phyloP scores from a whole-genome alignment of 2,888 invertebrate genomes.

The Standfussiana lucernea region DNA sequence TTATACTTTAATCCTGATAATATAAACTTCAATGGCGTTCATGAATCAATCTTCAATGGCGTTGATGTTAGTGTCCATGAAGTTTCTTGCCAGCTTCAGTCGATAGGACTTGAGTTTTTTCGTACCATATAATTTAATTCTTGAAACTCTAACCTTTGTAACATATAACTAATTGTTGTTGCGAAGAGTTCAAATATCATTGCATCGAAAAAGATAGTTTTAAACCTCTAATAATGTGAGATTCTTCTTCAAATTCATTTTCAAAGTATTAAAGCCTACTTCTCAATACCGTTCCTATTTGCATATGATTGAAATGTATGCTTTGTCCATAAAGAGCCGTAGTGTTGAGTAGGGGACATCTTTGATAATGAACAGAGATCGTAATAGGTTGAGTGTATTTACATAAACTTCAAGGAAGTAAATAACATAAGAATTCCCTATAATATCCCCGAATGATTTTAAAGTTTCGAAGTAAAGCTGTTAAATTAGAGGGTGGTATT shows the following conservation, averaged over 20 bases:
- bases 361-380: too few relatives aligned
- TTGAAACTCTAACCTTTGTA: background rate
- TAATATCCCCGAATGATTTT: too few relatives aligned
- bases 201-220: background rate
- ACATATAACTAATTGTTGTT: background rate
- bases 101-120: background rate
- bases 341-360: background rate
- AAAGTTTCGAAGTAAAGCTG: too few relatives aligned
- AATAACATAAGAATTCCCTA: too few relatives aligned
- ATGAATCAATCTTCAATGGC: background rate
- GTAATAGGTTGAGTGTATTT: too few relatives aligned
- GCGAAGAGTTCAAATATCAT: background rate
- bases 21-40: background rate
- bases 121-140: background rate
- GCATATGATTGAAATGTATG: background rate
- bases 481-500: too few relatives aligned
- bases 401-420: too few relatives aligned
- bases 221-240: too few relatives aligned
- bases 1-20: background rate
- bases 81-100: background rate
- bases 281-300: background rate
- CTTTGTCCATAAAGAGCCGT: too few relatives aligned
- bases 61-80: background rate
- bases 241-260: background rate
- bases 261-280: background rate